phyloP scores from a whole-genome alignment of 2,797 vertebrate genomes.

The Dicrostonyx torquatus region DNA sequence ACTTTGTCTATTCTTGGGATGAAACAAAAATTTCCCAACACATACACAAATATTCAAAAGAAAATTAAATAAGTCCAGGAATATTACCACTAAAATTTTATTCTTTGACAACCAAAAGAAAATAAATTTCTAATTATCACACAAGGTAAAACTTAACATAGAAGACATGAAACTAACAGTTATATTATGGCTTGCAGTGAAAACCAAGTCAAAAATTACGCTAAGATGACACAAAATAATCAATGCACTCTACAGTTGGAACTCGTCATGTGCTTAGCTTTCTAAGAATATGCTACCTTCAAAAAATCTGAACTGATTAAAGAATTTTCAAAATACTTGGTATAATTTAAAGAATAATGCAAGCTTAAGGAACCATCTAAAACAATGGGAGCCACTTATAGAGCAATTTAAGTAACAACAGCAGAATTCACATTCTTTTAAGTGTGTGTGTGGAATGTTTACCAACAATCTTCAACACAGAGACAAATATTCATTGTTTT shows the following conservation, averaged over 20 bases:
- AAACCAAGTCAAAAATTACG: conserved; percentile 37
- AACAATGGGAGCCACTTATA: conserved; percentile 35
- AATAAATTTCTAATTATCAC: conserved; percentile 58
- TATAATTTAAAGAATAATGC: conserved; percentile 54
- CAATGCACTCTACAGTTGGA: neutral
- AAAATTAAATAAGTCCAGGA: conserved; percentile 63
- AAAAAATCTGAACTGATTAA: conserved; percentile 54
- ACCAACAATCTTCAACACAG: neutral
- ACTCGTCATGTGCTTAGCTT: neutral
- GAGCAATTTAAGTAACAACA: conserved; percentile 50
- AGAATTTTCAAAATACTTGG: conserved; percentile 18
- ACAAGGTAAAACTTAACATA: conserved; percentile 58
- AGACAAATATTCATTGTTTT: neutral
- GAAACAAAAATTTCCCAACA: conserved; percentile 36
- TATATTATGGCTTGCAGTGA: neutral
- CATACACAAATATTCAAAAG: conserved; percentile 18
- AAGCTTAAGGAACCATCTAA: conserved; percentile 62
- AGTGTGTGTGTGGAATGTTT: neutral
- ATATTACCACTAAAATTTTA: conserved; percentile 69
- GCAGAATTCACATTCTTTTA: conserved; percentile 56
- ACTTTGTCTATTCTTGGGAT: conserved; percentile 36
- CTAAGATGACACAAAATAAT: conserved; percentile 38
- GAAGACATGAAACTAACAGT: conserved; percentile 47
- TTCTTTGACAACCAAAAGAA: conserved; percentile 61
- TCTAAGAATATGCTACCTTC: neutral